phyloP scores from a whole-genome alignment of 2,113 vertebrate genomes.

The Nothoprocta perdicaria region DNA sequence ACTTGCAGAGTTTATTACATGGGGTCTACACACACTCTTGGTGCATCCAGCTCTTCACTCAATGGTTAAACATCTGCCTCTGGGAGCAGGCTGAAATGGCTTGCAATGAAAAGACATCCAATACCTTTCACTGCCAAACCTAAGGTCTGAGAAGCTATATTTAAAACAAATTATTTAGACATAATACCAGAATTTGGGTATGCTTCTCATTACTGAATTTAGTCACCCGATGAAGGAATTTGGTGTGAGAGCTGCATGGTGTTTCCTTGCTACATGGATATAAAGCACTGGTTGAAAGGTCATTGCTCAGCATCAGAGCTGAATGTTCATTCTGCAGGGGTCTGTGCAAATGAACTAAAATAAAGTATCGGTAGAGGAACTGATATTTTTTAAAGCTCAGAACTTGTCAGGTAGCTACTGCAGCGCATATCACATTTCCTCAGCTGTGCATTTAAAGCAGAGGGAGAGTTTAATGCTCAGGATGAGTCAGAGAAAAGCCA shows the following conservation, averaged over 20 bases:
- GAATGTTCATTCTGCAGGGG: neutral
- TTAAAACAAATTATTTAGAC: neutral
- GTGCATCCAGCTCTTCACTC: neutral
- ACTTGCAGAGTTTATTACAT: neutral
- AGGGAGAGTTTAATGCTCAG: neutral
- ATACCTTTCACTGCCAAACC: neutral
- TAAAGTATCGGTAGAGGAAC: neutral
- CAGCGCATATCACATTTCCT: neutral
- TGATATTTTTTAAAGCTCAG: neutral
- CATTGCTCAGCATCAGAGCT: neutral
- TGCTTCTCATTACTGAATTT: neutral
- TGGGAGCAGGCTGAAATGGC: neutral
- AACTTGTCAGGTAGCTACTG: neutral
- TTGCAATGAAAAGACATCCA: neutral
- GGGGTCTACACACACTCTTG: too few relatives aligned
- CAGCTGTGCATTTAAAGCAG: neutral
- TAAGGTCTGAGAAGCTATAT: neutral
- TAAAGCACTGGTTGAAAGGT: accelerated
- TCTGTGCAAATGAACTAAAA: neutral
- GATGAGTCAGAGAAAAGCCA: neutral
- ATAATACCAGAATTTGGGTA: neutral
- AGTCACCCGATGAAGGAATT: neutral
- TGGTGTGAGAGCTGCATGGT: neutral
- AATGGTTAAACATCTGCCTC: accelerated
- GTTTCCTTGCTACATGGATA: neutral